Evolutionary conservation across 1,140 invertebrate species (phyloP).

Genomic region (Drosophila chauvacae): DNA sequence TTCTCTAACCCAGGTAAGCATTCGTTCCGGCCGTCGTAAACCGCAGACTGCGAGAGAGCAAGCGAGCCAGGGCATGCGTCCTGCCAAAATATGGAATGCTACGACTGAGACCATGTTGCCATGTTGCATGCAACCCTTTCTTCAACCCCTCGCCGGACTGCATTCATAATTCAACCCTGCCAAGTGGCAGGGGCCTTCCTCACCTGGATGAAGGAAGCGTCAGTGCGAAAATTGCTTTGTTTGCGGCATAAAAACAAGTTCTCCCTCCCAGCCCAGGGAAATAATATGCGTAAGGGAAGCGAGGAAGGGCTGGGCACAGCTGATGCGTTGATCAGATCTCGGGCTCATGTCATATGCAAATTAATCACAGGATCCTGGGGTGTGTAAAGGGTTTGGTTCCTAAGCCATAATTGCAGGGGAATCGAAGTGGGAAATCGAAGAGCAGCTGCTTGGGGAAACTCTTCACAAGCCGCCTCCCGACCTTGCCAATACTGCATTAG

Average conservation of each 20-base stretch:
- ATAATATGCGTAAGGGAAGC: neutral
- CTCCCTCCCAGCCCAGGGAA: neutral
- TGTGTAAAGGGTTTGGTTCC: conserved; percentile 18
- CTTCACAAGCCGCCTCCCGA: conserved; percentile 4
- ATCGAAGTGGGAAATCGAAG: conserved; percentile 49
- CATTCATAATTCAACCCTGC: conserved; percentile 57
- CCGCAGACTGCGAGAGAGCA: conserved; percentile 38
- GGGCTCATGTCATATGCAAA: conserved; percentile 73
- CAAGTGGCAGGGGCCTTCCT: conserved; percentile 8
- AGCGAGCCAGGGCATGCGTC: conserved; percentile 21
- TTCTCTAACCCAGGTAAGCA: conserved; percentile 33
- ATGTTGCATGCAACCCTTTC: conserved; percentile 54
- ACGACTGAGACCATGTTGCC: conserved; percentile 18
- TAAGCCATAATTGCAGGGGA: conserved; percentile 40
- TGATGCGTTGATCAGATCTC: conserved; percentile 74
- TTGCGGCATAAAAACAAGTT: conserved; percentile 76
- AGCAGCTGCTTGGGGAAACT: conserved; percentile 34
- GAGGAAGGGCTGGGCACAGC: conserved; percentile 28
- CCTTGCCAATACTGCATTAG: conserved; percentile 40
- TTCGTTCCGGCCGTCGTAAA: conserved; percentile 44
- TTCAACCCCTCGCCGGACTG: conserved; percentile 38
- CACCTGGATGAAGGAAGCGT: conserved; percentile 53
- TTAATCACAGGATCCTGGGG: conserved; percentile 61
- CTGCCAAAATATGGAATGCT: conserved; percentile 41
- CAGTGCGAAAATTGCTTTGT: conserved; percentile 81